Evolutionary conservation across 2,888 invertebrate genomes (phyloP), one percentile per base, ranked within the genome.

Genomic region (Ariolimax columbianus): DNA sequence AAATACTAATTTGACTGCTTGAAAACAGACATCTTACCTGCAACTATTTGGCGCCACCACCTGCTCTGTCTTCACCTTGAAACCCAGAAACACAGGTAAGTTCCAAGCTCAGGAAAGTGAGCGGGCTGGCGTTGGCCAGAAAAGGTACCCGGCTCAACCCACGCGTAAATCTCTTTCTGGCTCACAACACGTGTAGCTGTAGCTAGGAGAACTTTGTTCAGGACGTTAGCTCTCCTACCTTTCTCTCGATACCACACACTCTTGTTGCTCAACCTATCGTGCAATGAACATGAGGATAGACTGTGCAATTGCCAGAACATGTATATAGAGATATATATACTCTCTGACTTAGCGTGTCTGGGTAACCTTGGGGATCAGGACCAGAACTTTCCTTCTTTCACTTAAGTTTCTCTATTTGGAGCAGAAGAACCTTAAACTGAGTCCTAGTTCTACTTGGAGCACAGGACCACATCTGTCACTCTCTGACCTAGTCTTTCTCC

Each of bases 21-120:
- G 40, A 78, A 66, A 78, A 55, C 33, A 38, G 33, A 26, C n/a
- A 51, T 66, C 78, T 78, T 78, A 78, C 78, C 78, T 78, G 78
- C 11, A 78, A 78, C 40, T 78, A 66, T 66, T 43, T 40, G 63
- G n/a, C 66, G 30, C 78, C 66, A 78, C 78, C 78, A 78, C 78
- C 78, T 78, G 78, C 40, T 66, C 43, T 63, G 78, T 63, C 40
- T 78, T 78, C 78, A 78, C 78, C 78, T 78, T 78, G 78, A 40
- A 78, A 43, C n/a, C 7, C 78, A 26, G 78, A 38, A 38, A n/a
- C n/a, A 26, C 78, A 78, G 78, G 78, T 78, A 66, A 78, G 70
- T 81, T 72, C 72, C 68, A 81, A n/a, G 47, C 70, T 30, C 17
- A 66, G 68, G 70, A 30, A 19, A 81, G n/a, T n/a, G n/a, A n/a